Evolutionary conservation across 2,888 invertebrate species (phyloP).

Genomic region (Zhuqinia jingwanae): DNA sequence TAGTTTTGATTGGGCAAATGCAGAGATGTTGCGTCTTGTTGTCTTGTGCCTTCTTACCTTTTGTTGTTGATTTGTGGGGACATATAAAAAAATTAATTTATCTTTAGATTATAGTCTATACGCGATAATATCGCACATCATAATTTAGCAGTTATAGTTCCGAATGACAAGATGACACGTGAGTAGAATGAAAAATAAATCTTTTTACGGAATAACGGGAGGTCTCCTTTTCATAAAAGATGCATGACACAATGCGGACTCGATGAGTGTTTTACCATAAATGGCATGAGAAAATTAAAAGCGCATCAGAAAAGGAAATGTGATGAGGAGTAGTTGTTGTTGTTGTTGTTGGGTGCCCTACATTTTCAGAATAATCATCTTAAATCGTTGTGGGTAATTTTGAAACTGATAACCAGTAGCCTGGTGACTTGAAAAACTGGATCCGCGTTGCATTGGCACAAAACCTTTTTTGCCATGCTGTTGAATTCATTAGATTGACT

Average conservation of each 20-base stretch:
- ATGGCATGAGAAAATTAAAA: constrained; percentile 65
- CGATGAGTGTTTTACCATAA: constrained; percentile 67
- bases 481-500: constrained; percentile 26
- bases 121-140: constrained; percentile 1
- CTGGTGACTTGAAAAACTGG: constrained; percentile 66
- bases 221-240: constrained; percentile 48
- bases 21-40: too few species aligned
- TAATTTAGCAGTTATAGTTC: constrained; percentile 32
- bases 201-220: constrained; percentile 56
- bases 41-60: too few species aligned
- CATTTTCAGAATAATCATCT: constrained; percentile 38
- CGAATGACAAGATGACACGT: constrained; percentile 51
- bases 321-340: too few species aligned
- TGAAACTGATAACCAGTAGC: constrained; percentile 55
- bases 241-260: constrained; percentile 56
- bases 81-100: background rate
- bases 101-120: background rate
- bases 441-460: constrained; percentile 42
- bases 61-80: too few species aligned
- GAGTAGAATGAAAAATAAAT: constrained; percentile 51
- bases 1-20: too few species aligned
- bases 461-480: background rate
- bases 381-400: constrained; percentile 24
- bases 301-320: constrained; percentile 69
- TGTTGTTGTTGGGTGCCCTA: constrained; percentile 56